Conservation (phyloP, 2,113 vertebrate species). For the Lepisosteus osseus region DNA sequence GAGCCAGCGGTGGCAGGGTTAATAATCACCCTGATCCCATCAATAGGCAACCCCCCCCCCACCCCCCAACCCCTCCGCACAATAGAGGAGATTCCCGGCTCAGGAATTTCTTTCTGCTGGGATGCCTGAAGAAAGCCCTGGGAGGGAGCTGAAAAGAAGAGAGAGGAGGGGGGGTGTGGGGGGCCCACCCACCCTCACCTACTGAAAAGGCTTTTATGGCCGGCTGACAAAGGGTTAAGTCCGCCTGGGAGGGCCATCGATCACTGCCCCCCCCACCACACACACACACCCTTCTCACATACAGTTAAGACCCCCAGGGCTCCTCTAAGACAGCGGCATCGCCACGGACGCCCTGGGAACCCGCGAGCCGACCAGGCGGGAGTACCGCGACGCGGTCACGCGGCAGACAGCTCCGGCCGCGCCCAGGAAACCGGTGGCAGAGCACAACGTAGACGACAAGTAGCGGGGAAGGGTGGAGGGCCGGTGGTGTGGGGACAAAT, state of each 20-base stretch:
- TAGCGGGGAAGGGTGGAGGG: too few relatives aligned
- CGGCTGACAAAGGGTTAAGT: slow-evolving; percentile 68
- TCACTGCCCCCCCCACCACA: slow-evolving; percentile 7
- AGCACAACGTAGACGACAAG: too few relatives aligned
- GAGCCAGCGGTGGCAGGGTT: slow-evolving; percentile 3
- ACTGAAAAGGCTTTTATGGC: slow-evolving; percentile 60
- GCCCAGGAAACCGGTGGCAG: too few relatives aligned
- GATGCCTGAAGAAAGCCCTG: slow-evolving; percentile 2
- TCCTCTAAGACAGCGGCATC: too few relatives aligned
- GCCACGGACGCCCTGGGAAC: too few relatives aligned
- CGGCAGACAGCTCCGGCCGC: too few relatives aligned
- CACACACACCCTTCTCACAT: slow-evolving; percentile 2
- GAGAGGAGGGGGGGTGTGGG: slow-evolving; percentile 24
- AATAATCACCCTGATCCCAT: background rate
- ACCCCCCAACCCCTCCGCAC: too few relatives aligned
- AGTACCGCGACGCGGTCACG: too few relatives aligned
- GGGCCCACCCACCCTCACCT: slow-evolving; percentile 38
- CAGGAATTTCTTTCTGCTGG: background rate
- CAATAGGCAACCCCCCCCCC: background rate
- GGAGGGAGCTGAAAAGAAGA: slow-evolving; percentile 18
- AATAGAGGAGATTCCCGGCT: background rate
- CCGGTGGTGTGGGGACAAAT: too few relatives aligned
- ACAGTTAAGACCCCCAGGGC: too few relatives aligned
- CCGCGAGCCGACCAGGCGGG: too few relatives aligned
- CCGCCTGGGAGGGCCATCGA: slow-evolving; percentile 61